phyloP scores from a whole-genome alignment of 2,113 vertebrate species.

The Astur gentilis region DNA sequence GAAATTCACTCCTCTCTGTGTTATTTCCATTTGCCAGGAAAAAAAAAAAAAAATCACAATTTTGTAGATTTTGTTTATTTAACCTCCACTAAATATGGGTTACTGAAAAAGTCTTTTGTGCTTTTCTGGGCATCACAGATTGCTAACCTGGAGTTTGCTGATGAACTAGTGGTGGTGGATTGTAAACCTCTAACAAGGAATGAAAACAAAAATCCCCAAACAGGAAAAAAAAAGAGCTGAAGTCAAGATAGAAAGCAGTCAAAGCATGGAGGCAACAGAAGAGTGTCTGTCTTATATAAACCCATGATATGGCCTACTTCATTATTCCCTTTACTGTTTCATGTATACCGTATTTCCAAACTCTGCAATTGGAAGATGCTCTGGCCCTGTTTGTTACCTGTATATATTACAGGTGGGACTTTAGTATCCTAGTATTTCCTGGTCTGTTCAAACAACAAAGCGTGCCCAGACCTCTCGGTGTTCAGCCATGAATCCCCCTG shows the following conservation, averaged over 20 bases:
- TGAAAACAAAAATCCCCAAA: not conserved
- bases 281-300: accelerated
- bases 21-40: not conserved
- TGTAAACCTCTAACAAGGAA: not conserved
- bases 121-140: not conserved
- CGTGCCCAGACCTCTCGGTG: not conserved
- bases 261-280: not conserved
- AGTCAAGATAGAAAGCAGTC: not conserved
- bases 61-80: not conserved
- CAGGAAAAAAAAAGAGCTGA: not conserved
- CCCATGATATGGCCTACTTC: not conserved
- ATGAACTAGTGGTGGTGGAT: not conserved
- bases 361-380: not conserved
- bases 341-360: not conserved
- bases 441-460: not conserved
- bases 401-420: not conserved
- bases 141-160: not conserved
- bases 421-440: not conserved
- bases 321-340: not conserved
- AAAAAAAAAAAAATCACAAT: not conserved
- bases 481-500: not conserved
- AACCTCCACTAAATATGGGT: not conserved
- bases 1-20: not conserved
- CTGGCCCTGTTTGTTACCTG: not conserved
- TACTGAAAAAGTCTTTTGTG: not conserved